Base-by-base conservation (phyloP, 2,888 invertebrate species). In the Rhodophaea formosa region DNA sequence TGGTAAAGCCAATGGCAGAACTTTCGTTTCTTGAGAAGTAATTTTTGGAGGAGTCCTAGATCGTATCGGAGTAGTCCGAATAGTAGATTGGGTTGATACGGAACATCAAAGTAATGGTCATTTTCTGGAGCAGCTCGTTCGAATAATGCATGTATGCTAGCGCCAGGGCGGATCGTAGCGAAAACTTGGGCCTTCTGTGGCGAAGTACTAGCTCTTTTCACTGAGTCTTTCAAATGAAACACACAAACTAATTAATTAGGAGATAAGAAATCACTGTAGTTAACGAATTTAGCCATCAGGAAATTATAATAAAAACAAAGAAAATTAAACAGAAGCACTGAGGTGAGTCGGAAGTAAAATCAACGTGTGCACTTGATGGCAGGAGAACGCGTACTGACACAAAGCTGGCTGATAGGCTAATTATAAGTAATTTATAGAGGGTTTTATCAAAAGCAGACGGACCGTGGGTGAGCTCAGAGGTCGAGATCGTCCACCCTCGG, bases 61-160 rank as follows among this genome's bases (percentile, higher is more conserved):
- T 92, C 91, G 94, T 94, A 93, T 94, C 94, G 71, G 94, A 94
- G 74, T 94, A 94, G 81, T 94, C 94, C 56, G 94, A 94, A 80
- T 94, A 94, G 81, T 94, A 94, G 75, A 94, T 94, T 59, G 94
- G 94, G 82, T 94, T 93, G 68, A 93, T 89, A 69, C 94, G 92
- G 79, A 88, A 93, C 82, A 79, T 82, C 62, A 91, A 74, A 63
- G 79, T 77, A 79, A 91, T 89, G 72, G 83, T 89, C 92, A 92
- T 92, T 83, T 90, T 91, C 83, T 89, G 88, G 68, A 85, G 66
- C 60, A 86, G 66, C 58, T 82, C 78, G 81, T 72, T 82, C 73
- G 75, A 79, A 77, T 71, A 82, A 91, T 86, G 75, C 92, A 92
- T 92, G 88, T 90, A 91, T 84, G 70, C 77, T 75, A 64, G 63